phyloP scores from a whole-genome alignment of 2,888 invertebrate genomes.

The Anarsia innoxiella region DNA sequence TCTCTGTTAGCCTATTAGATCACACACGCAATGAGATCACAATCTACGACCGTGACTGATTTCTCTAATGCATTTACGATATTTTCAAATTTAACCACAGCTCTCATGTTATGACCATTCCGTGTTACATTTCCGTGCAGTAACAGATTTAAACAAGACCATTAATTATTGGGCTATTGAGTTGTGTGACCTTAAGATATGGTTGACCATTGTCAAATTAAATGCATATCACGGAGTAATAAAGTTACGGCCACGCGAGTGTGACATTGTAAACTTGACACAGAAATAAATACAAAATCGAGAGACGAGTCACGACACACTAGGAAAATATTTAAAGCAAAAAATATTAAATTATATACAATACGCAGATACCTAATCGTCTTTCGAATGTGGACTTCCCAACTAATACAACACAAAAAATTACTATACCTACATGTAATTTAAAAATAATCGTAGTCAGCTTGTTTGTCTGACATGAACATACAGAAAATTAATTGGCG shows the following conservation, averaged over 20 bases:
- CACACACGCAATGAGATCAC: slow-evolving; percentile 18
- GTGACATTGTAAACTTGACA: slow-evolving; percentile 14
- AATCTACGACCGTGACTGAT: slow-evolving; percentile 26
- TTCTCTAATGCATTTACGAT: slow-evolving; percentile 21
- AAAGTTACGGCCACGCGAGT: slow-evolving; percentile 7
- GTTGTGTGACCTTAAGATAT: slow-evolving; percentile 19
- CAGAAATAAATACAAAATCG: slow-evolving; percentile 8
- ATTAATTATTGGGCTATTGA: slow-evolving; percentile 20
- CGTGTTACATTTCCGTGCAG: slow-evolving; percentile 27
- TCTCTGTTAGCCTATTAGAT: slow-evolving; percentile 25
- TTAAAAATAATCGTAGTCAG: slow-evolving; percentile 6
- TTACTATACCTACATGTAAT: slow-evolving; percentile 11
- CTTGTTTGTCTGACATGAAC: slow-evolving; percentile 12
- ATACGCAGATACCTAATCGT: slow-evolving; percentile 4
- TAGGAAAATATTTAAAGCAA: slow-evolving; percentile 11
- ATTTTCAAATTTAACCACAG: slow-evolving; percentile 21
- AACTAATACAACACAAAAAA: slow-evolving; percentile 14
- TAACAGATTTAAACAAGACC: slow-evolving; percentile 25
- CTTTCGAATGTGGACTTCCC: slow-evolving; percentile 17
- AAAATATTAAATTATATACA: slow-evolving; percentile 18
- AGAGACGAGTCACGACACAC: slow-evolving; percentile 19
- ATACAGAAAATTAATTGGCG: slow-evolving; percentile 14
- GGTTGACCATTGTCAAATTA: slow-evolving; percentile 15
- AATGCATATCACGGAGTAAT: slow-evolving; percentile 8
- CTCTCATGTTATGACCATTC: slow-evolving; percentile 16